A percentile compares a stretch with the other conserved stretches of the same genome.
Conservation (phyloP, 2,113 vertebrate species). For the Struthidea cinerea region DNA sequence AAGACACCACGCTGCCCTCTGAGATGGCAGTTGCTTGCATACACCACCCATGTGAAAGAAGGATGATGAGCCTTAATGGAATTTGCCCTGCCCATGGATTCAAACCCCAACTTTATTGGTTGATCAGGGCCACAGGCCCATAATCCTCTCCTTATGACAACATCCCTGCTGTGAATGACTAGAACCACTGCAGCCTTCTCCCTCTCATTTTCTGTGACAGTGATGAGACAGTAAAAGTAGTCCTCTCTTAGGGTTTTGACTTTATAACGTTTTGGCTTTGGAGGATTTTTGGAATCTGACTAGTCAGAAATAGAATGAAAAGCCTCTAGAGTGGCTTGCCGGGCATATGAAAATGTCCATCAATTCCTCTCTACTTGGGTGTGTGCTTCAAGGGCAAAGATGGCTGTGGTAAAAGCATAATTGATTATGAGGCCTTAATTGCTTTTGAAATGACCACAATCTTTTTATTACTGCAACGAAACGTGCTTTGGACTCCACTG, state of each 20-base stretch:
- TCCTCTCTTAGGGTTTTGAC: background rate
- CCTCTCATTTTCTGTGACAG: conserved; percentile 15
- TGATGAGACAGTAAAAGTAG: background rate
- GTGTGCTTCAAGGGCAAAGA: conserved; percentile 16
- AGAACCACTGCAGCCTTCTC: background rate
- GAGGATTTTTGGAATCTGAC: background rate
- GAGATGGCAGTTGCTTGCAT: background rate
- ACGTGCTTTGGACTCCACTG: conserved; percentile 44
- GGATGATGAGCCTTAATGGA: background rate
- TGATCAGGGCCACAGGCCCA: background rate
- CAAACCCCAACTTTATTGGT: background rate
- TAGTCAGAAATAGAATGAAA: conserved; percentile 25
- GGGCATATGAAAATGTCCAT: background rate
- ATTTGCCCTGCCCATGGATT: background rate
- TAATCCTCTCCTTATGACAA: background rate
- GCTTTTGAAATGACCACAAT: conserved; percentile 36
- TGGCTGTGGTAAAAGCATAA: conserved; percentile 12
- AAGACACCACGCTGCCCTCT: background rate
- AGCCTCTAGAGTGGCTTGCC: background rate
- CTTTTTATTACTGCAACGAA: conserved; percentile 27
- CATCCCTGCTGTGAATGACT: background rate
- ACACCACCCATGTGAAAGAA: background rate
- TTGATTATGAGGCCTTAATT: conserved; percentile 23
- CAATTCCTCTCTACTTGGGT: background rate
- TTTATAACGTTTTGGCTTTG: background rate